Evolutionary conservation across 1,140 invertebrate species (phyloP).

Genomic region (Papilio glaucus): DNA sequence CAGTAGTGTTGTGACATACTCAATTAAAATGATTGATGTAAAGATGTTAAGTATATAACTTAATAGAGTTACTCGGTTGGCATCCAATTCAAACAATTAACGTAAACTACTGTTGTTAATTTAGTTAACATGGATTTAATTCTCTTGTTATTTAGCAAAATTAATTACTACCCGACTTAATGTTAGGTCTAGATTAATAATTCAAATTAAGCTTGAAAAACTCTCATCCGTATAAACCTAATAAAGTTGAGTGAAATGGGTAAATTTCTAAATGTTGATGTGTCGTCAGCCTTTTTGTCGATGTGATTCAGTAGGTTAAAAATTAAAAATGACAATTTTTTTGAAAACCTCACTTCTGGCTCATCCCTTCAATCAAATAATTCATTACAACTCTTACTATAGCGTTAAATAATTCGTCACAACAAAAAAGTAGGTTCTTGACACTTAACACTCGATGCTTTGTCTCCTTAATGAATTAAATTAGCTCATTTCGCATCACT

Average conservation of each 20-base stretch:
- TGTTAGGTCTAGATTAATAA: neutral
- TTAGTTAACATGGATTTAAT: constrained; percentile 1
- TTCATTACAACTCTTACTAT: too few relatives aligned
- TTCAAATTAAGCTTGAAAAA: neutral
- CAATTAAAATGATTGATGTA: neutral
- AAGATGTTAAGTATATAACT: neutral
- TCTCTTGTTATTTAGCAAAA: neutral
- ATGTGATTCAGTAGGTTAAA: too few relatives aligned
- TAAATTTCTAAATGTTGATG: too few relatives aligned
- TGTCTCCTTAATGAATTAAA: neutral
- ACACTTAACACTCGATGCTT: too few relatives aligned
- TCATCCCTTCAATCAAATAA: too few relatives aligned
- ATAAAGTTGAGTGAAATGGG: too few relatives aligned
- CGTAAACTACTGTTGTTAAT: neutral
- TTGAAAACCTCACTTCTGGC: too few relatives aligned
- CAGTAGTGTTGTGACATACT: neutral
- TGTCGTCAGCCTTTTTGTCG: too few relatives aligned
- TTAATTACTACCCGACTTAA: neutral
- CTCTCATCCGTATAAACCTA: neutral
- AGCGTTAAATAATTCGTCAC: too few relatives aligned
- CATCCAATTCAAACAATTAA: constrained; percentile 1
- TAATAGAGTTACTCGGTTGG: neutral
- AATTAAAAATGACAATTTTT: too few relatives aligned
- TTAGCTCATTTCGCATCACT: neutral
- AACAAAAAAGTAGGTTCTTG: too few relatives aligned